Evolutionary conservation across 2,113 vertebrate genomes (phyloP), one percentile per base, ranked within the genome.

Genomic region (Dasyornis broadbenti): DNA sequence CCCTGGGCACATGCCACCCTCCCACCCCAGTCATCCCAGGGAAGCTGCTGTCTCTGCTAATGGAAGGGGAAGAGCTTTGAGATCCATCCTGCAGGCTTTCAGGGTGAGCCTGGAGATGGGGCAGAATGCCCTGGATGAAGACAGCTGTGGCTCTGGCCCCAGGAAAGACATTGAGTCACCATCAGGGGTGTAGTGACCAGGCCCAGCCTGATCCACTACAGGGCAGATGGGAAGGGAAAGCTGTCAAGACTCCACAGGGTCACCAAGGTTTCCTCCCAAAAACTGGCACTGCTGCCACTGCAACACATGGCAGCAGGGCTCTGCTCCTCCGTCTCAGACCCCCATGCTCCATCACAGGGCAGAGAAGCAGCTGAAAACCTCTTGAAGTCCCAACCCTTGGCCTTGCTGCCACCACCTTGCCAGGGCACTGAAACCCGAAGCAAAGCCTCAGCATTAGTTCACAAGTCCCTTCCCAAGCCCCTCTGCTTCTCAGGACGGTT

Each of bases 341-440:
- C 37, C 26, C 17, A n/a, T 0, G 0, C 44, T 64, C 73, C 57
- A n/a, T 7, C 66, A 33, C 1, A 1, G 44, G 19, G 10, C 1
- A 6, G 50, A 70, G 47, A 92, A 76, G 53, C 23, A 26, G n/a
- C 56, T 89, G 77, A 68, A 66, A 70, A 31, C 13, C 47, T 72
- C 78, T 60, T 0, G 0, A 26, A 66, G 15, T 42, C 75, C 39
- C 75, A 65, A 37, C 28, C 33, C 33, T 26, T 3, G 3, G 53
- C 45, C 42, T 61, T 37, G 50, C 76, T 60, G 56, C 49, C 69
- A 78, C 28, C 42, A 60, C 64, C 37, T 61, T 35, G 21, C 50
- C 71, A 65, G 39, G n/a, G 18, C 26, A 75, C 39, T 57, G 39
- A 73, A 90, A 79, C 20, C 50, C 21, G 71, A 40, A 23, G 65